phyloP scores from a whole-genome alignment of 2,888 invertebrate genomes.

The Andrena flavipes region DNA sequence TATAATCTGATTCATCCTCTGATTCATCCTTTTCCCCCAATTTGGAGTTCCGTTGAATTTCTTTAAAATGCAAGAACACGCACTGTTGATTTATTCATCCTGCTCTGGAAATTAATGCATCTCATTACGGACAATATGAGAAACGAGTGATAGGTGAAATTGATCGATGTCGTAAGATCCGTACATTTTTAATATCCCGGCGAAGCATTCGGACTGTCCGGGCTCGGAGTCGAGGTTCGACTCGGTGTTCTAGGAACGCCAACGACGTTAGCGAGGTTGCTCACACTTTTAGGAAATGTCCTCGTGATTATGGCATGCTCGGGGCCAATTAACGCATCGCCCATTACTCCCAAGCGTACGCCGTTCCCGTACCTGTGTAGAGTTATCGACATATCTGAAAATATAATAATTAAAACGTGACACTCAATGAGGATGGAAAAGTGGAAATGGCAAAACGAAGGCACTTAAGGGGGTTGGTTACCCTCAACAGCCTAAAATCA shows the following conservation, averaged over 20 bases:
- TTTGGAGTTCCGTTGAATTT: background rate
- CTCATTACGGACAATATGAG: conserved; percentile 20
- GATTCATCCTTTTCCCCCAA: background rate
- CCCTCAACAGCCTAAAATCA: no score
- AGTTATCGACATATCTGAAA: conserved; percentile 90
- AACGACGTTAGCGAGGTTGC: conserved; percentile 77
- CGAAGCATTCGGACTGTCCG: conserved; percentile 74
- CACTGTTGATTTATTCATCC: background rate
- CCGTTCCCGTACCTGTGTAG: conserved; percentile 89
- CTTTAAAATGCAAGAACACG: background rate
- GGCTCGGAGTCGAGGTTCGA: conserved; percentile 76
- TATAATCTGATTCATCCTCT: background rate
- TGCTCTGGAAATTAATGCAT: conserved; percentile 8
- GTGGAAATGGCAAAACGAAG: no score
- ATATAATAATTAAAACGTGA: conserved; percentile 7
- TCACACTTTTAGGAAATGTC: conserved; percentile 77
- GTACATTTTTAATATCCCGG: conserved; percentile 74
- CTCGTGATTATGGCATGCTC: conserved; percentile 85
- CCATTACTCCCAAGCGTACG: conserved; percentile 89
- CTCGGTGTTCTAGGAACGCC: conserved; percentile 76
- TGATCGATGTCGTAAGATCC: background rate
- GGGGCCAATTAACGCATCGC: conserved; percentile 89
- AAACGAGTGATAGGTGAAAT: background rate
- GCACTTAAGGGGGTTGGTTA: no score
- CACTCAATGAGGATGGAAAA: background rate